Evolutionary conservation across 1,140 invertebrate species (phyloP).

Genomic region (Hypsibius dujardini): DNA sequence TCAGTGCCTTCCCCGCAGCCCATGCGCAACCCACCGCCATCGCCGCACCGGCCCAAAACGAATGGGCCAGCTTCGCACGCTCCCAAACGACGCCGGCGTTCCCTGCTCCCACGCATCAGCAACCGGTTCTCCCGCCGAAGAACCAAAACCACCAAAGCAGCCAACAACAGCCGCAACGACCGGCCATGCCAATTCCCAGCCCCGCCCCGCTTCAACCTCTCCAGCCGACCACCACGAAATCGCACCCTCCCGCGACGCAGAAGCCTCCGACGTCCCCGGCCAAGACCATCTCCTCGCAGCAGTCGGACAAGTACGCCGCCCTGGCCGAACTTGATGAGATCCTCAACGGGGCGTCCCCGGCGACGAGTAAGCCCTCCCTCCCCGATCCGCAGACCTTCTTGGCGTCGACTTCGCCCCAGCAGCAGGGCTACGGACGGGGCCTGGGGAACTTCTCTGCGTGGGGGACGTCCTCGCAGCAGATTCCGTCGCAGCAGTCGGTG

Average conservation of each 20-base stretch:
- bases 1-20: not conserved
- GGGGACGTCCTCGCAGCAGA: not conserved
- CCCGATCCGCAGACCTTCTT: no score
- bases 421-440: not conserved
- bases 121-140: not conserved
- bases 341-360: conserved; percentile 20
- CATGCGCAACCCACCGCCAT: not conserved
- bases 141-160: no score
- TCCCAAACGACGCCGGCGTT: not conserved
- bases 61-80: conserved; percentile 6
- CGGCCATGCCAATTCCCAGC: no score
- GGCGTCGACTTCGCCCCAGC: conserved; percentile 14
- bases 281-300: not conserved
- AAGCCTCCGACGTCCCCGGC: not conserved
- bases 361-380: no score
- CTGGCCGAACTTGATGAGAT: conserved; percentile 27
- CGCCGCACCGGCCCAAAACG: not conserved
- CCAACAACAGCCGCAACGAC: no score
- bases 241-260: not conserved
- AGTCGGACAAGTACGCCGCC: conserved; percentile 27
- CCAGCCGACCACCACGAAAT: not conserved
- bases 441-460: not conserved
- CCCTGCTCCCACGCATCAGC: not conserved
- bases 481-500: not conserved
- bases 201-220: conserved; percentile 1